Evolutionary conservation across 1,140 invertebrate genomes (phyloP).

Genomic region (Armadillidium nasatum): DNA sequence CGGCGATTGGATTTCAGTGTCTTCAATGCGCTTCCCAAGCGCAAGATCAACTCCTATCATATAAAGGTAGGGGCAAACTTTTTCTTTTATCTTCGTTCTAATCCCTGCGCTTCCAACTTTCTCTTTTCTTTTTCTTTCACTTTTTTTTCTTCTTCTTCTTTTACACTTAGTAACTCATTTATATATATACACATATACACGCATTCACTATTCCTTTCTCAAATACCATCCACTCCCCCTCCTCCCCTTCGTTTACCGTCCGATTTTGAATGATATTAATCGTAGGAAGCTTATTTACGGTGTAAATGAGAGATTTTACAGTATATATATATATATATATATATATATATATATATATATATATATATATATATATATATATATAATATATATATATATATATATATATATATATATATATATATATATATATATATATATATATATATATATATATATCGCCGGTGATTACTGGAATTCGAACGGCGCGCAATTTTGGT

Average conservation of each 20-base stretch:
- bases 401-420: not conserved
- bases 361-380: conserved; percentile 5
- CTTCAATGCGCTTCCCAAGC: conserved; percentile 86
- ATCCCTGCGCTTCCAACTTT: not conserved
- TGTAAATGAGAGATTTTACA: not conserved
- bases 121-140: not conserved
- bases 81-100: conserved; percentile 18
- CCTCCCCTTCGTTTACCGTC: too few species aligned
- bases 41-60: conserved; percentile 97
- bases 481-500: too few species aligned
- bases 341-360: conserved; percentile 12
- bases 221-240: too few species aligned
- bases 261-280: too few species aligned
- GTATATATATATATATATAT: conserved; percentile 16
- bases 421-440: conserved; percentile 26
- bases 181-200: too few species aligned
- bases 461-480: too few species aligned
- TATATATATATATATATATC: not conserved
- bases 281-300: not conserved
- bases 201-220: not conserved
- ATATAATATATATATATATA: conserved; percentile 20
- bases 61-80: conserved; percentile 74
- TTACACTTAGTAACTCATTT: too few species aligned
- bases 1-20: conserved; percentile 87
- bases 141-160: not conserved